Percentiles rank a stretch among this genome's conserved stretches.
phyloP scores from a whole-genome alignment of 2,888 invertebrate genomes.

The Tribolium freemani region DNA sequence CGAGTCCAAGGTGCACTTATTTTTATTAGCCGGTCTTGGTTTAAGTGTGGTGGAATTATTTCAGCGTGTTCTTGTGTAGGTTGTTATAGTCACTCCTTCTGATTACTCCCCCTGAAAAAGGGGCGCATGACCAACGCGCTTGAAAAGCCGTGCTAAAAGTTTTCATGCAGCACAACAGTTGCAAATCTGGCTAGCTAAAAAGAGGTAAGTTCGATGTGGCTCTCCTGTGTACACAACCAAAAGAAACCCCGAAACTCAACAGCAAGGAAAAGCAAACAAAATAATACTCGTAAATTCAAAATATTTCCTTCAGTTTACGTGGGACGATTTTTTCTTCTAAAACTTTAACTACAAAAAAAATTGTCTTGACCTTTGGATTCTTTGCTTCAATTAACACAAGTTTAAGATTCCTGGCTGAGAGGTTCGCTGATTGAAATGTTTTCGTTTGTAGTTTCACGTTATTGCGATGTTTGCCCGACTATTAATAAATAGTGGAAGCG shows the following conservation, averaged over 20 bases:
- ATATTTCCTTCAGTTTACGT: too few species aligned
- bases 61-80: conserved; percentile 47
- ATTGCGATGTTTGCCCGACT: neutral
- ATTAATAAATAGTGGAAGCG: neutral
- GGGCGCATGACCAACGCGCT: conserved; percentile 54
- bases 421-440: neutral
- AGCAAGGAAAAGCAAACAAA: neutral
- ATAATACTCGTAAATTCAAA: too few species aligned
- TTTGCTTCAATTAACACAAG: neutral
- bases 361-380: too few species aligned
- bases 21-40: conserved; percentile 27
- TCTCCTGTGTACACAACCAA: neutral
- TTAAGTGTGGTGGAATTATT: conserved; percentile 30
- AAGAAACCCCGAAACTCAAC: neutral
- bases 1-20: conserved; percentile 26
- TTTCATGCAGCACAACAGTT: conserved; percentile 54
- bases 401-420: neutral
- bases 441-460: neutral
- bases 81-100: conserved; percentile 56
- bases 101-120: conserved; percentile 53
- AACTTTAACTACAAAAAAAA: too few species aligned
- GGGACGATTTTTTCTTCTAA: too few species aligned
- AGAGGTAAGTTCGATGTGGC: conserved; percentile 54
- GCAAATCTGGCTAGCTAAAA: conserved; percentile 52
- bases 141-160: conserved; percentile 52